Base-by-base conservation (phyloP, 2,113 vertebrate species). In the Orthonyx spaldingii region DNA sequence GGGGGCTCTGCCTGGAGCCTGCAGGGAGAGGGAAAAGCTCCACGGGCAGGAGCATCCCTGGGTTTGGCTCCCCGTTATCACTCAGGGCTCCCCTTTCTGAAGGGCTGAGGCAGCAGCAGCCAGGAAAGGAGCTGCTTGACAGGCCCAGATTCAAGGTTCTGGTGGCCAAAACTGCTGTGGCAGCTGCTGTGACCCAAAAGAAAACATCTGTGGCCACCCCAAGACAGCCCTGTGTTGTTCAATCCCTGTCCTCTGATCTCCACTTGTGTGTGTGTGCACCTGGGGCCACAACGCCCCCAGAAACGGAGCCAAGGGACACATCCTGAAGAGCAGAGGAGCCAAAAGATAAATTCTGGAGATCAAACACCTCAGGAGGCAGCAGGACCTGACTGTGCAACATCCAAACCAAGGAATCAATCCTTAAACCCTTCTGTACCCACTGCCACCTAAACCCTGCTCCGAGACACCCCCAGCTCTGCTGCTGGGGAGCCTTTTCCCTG, bases 401-500 rank as follows among this genome's bases (percentile, higher is more conserved):
- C 49, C 53, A 15, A 80, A 50, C 13, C 10, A 17, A 68, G 46
- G 52, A 37, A 64, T 27, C 20, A 37, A 84, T 4, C 47, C 55
- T 69, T 39, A 39, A 65, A 63, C 37, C 35, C 24, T 60, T 18
- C 30, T 60, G 56, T 27, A 50, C 55, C 44, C 47, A 10, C 21
- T 1, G 1, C 22, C 35, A 4, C 28, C 77, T 8, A 3, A 44
- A 23, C 8, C 19, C 37, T 49, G 13, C 41, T 18, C 7, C 5
- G 42, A 70, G 50, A 6, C 37, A 7, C 3, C 22, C 5, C 68
- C 8, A 5, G 1, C 0, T 21, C 27, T 32, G 9, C 56, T 9
- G 3, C 2, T 2, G 13, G 42, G 37, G 56, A n/a, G 37, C 35
- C 2, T 56, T 86, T 60, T 39, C 68, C 57, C 59, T 6, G 19